Evolutionary conservation across 2,113 vertebrate species (phyloP).

Genomic region (Saccopteryx leptura): DNA sequence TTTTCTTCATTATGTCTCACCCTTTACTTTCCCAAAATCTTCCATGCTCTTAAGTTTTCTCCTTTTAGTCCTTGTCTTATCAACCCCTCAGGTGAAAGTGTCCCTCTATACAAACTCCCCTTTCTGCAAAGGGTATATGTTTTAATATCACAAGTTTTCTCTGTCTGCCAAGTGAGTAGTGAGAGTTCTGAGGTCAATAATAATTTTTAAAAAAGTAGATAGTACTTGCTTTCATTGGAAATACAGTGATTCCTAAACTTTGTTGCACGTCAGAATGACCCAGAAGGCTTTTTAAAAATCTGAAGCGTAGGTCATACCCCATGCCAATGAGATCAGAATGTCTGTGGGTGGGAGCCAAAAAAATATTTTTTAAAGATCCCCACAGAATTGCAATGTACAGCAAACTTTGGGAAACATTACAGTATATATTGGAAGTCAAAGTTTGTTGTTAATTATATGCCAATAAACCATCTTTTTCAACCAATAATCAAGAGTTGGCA

Average conservation of each 20-base stretch:
- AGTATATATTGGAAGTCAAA: conserved; percentile 18
- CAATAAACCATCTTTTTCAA: conserved; percentile 37
- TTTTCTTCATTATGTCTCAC: background rate
- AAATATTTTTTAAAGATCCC: background rate
- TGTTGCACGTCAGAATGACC: background rate
- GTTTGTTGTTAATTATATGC: conserved; percentile 43
- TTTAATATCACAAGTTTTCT: background rate
- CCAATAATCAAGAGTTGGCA: conserved; percentile 40
- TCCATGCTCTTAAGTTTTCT: background rate
- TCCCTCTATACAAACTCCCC: background rate
- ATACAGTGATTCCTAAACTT: background rate
- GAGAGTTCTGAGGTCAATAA: background rate
- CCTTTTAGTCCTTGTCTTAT: background rate
- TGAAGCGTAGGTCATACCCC: background rate
- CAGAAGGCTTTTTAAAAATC: background rate
- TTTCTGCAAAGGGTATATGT: background rate
- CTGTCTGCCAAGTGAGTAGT: background rate
- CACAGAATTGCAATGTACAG: conserved; percentile 8
- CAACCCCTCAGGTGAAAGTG: background rate
- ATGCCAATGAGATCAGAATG: conserved; percentile 27
- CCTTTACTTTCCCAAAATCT: background rate
- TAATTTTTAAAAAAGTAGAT: background rate
- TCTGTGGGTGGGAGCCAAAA: background rate
- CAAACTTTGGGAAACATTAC: conserved; percentile 21
- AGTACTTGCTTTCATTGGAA: background rate